These are phyloP conservation scores for Eupithecia tripunctaria DNA, from an alignment of 2,888 invertebrate genomes.

Conservation along the genomic window DNA sequence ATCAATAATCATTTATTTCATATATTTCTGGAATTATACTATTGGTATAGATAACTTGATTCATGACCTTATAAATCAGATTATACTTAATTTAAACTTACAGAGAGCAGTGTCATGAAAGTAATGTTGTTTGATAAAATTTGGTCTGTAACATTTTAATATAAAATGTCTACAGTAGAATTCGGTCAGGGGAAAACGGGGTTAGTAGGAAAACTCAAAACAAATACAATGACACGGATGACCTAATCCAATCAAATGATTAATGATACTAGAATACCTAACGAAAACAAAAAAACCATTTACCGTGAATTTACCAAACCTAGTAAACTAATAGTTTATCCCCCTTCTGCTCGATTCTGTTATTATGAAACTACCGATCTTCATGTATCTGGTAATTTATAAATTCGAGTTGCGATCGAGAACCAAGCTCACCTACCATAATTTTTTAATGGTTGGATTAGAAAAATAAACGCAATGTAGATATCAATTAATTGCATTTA, in stretches of 20 bases:
- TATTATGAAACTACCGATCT: background rate
- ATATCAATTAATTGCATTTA: conserved; percentile 2
- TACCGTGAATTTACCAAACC: no score
- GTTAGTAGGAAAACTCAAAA: background rate
- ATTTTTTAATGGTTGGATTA: background rate
- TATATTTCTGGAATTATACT: no score
- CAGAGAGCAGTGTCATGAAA: no score
- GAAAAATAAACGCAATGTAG: background rate
- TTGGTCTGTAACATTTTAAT: no score
- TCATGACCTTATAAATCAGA: no score
- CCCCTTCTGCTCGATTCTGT: background rate
- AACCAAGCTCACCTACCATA: background rate
- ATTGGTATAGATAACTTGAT: no score
- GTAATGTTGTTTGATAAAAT: no score
- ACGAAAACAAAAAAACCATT: background rate
- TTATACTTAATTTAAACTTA: no score
- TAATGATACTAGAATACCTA: background rate
- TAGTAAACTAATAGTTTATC: background rate
- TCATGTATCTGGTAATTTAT: background rate
- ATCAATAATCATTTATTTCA: no score
- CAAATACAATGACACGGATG: background rate
- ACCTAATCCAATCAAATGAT: background rate
- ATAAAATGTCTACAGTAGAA: background rate
- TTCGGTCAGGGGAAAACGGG: background rate
- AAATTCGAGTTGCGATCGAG: background rate